Conservation (phyloP, 1,140 invertebrate genomes). For the Aphaenogaster rudis region DNA sequence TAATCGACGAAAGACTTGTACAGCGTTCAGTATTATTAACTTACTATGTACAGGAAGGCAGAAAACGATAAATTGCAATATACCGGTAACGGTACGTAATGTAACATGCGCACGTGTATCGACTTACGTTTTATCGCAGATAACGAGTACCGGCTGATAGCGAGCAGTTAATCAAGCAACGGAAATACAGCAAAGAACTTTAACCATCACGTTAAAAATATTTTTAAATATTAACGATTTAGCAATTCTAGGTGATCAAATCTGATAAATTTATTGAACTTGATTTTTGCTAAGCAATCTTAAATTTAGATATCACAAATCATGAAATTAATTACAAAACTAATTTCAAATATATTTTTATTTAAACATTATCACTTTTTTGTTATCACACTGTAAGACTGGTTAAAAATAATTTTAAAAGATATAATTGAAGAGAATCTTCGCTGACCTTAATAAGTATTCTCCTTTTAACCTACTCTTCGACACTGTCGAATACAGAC, state of each 20-base stretch:
- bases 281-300: neutral
- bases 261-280: neutral
- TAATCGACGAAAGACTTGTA: conserved; percentile 7
- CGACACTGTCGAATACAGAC: conserved; percentile 38
- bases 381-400: neutral
- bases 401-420: neutral
- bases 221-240: neutral
- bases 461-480: neutral
- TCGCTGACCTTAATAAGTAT: conserved; percentile 42
- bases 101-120: neutral
- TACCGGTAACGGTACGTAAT: conserved; percentile 22
- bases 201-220: neutral
- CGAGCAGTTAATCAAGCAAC: neutral
- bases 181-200: neutral
- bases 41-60: conserved; percentile 3
- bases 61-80: conserved; percentile 38
- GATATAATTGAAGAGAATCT: neutral
- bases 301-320: neutral
- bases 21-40: conserved; percentile 28
- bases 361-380: neutral
- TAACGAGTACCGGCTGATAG: conserved; percentile 18
- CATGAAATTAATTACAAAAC: neutral
- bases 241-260: neutral
- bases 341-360: neutral
- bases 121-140: conserved; percentile 30